phyloP scores from a whole-genome alignment of 2,797 vertebrate genomes.

The Pseudochirops corinnae region DNA sequence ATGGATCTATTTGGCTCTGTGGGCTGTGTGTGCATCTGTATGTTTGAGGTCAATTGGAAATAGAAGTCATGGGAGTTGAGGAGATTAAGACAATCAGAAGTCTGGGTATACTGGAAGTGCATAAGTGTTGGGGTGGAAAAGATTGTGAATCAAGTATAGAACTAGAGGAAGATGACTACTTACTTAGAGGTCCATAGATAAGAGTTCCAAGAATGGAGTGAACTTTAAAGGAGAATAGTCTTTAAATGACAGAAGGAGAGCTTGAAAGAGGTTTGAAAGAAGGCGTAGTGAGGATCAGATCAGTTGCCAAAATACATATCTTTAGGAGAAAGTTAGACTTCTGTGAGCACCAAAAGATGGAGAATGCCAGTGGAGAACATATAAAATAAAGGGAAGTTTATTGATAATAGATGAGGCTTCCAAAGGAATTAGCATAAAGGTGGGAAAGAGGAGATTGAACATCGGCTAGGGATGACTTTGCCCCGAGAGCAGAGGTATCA shows the following conservation, averaged over 20 bases:
- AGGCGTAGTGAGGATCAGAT: not conserved
- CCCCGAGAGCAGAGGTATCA: not conserved
- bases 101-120: not conserved
- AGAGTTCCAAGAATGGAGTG: not conserved
- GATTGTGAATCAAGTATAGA: not conserved
- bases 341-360: not conserved
- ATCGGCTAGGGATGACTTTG: not conserved
- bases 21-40: not conserved
- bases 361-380: not conserved
- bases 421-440: not conserved
- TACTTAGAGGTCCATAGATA: not conserved
- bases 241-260: not conserved
- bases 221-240: not conserved
- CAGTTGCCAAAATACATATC: not conserved
- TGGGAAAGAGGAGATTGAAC: not conserved
- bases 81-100: not conserved
- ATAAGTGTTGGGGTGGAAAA: not conserved
- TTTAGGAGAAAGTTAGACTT: too few species aligned
- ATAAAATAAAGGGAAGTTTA: not conserved
- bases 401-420: not conserved
- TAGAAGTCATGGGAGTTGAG: not conserved
- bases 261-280: not conserved
- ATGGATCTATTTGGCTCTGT: not conserved
- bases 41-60: too few species aligned
- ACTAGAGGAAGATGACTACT: not conserved